Base-by-base conservation (phyloP, 1,140 invertebrate genomes). In the Tetramorium parvispinum region DNA sequence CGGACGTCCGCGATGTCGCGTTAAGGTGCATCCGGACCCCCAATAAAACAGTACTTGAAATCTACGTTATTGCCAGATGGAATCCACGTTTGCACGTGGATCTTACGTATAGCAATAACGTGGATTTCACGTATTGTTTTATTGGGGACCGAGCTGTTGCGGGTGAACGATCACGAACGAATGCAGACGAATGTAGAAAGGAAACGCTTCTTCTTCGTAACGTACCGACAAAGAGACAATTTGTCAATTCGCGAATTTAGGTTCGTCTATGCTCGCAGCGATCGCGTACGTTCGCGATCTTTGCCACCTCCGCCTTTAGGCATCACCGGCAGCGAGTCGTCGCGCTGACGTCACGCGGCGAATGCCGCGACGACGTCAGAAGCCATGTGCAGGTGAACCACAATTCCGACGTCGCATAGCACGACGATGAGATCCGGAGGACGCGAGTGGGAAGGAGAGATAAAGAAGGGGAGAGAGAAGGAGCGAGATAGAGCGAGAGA, bases 301-400 rank as follows among this genome's bases (percentile, higher is more conserved):
- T 13, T 11, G 4, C 32, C 27, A 51, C 8, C 37, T 68, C 6
- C n/a, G n/a, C 37, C 46, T 46, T 70, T 70, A 43, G 13, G 66
- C 21, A 46, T 40, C 32, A 40, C n/a, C 32, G 11, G 21, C 13
- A 6, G 16, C 73, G 7, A 4, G 0, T 55, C 49, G 51, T 70
- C 63, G 21, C 49, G 21, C 10, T 81, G 65, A 81, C 78, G 63
- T 81, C 78, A 70, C n/a, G 21, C 0, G 32, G 46, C 27, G 61
- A 79, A 66, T 32, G 27, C 40, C 18, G 59, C 21, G 37, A 37
- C 37, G 49, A 81, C 46, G 46, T 79, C 76, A 53, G 32, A 18
- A 79, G 21, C 10, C 77, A 63, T 43, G 21, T 68, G 46, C 78
- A 81, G 78, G 65, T 81, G 78, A 55, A 81, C 63, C 5, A 53